Evolutionary conservation across 2,797 vertebrate genomes (phyloP), one percentile per base, ranked within the genome.

Genomic region (Acanthurus tractus): DNA sequence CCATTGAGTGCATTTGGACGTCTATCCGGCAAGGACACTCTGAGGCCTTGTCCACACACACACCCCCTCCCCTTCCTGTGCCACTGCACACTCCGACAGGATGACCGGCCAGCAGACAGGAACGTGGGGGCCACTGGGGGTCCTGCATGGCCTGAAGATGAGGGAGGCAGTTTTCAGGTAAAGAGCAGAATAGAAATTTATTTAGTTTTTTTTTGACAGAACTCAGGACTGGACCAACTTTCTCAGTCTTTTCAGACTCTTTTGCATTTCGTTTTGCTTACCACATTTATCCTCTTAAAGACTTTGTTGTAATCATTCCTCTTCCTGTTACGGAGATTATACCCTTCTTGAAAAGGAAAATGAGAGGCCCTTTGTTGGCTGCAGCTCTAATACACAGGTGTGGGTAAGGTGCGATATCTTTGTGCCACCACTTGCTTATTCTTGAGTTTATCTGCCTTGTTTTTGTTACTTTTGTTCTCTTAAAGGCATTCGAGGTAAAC

Each of bases 141-240:
- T 76, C 79, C 64, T 40, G 1, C 50, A 7, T 56, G 76, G 40
- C 78, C 36, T 90, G 86, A 93, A 89, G 87, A 95, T 95, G 90
- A 94, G 80, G 82, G 88, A 94, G 70, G 66, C 86, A 63, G 73
- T 85, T 81, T 86, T 49, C 92, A 96, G 95, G 95, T 96, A 95
- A 85, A 49, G 66, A 85, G 44, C 76, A 68, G 84, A 72, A 15
- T 45, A 58, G 53, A 9, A 6, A 11, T 45, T 34, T 34, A 34
- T 66, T 62, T 5, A 45, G 25, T 36, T 17, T 14, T 44, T 44
- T 54, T 25, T 15, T 1, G 50, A 4, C 52, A 44, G n/a, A 62
- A 50, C 9, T 50, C 8, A 0, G 9, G 38, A 56, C 11, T 1
- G 14, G 18, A 40, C 23, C 7, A 23, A 42, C 6, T 57, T 69